Evolutionary conservation across 92 coral and sea anemone species (phyloP), one percentile per base, ranked within the genome.

Genomic region (Galaxea fascicularis): DNA sequence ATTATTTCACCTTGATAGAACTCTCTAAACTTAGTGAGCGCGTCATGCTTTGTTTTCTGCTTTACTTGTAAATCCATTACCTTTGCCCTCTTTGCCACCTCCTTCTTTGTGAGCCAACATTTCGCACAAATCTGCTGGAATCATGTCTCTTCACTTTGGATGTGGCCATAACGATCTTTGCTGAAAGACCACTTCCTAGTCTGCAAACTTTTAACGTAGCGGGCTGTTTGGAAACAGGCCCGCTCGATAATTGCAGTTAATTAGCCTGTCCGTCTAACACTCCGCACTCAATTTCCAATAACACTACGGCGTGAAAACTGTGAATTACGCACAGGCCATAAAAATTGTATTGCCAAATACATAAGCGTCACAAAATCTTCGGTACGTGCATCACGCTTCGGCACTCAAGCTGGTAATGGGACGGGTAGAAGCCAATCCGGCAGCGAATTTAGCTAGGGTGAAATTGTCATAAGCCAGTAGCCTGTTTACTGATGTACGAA

Each of bases 271-370:
- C 35, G 20, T 64, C 39, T 18, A 64, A 28, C 70, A 64, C 11
- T 1, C 70, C 70, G 41, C 70, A 64, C 41, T 64, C 70, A 10
- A 27, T 64, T 13, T 64, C 41, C 11, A 64, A 64, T 41, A 64
- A 28, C 18, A 22, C 70, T 10, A 41, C 70, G 4, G 45, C 70
- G 16, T 64, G 70, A 64, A 64, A 41, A 64, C 20, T 26, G 41
- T 74, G 74, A 13, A 78, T 74, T 17, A n/a, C n/a, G n/a, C n/a
- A 21, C 56, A 17, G 65, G 60, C 74, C 84, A 78, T 4, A 74
- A 18, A 63, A 78, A 78, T 58, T 78, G 84, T 3, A 70, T 78
- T 16, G 84, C 84, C 26, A 78, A 64, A 24, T 78, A 78, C 84
- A 63, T 78, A 18, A 78, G 53, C 14, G 20, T 78, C 14, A 74